A percentile compares a stretch with the other conserved stretches of the same genome.
These are phyloP conservation scores for Alosa sapidissima DNA, from an alignment of 2,797 vertebrate species.

Conservation along the genomic window DNA sequence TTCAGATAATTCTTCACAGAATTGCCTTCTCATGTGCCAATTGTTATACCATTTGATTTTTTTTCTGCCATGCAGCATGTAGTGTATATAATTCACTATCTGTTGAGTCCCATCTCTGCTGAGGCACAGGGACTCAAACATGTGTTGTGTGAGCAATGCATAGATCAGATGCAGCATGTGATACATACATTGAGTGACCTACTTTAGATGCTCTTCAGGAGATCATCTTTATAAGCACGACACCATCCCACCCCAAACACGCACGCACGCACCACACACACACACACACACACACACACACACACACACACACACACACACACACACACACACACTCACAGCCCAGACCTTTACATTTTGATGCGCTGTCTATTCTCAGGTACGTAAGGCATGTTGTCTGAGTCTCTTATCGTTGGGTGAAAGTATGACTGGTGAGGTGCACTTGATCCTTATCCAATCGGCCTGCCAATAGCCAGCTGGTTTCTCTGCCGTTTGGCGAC, in stretches of 20 bases:
- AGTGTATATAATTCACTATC: background rate
- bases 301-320: background rate
- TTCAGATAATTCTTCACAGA: background rate
- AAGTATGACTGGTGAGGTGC: background rate
- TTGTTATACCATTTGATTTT: background rate
- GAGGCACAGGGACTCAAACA: background rate
- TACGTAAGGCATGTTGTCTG: background rate
- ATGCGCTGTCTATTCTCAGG: background rate
- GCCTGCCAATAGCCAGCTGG: conserved; percentile 12
- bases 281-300: background rate
- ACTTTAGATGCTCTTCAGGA: background rate
- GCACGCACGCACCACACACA: background rate
- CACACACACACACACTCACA: background rate
- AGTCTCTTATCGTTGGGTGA: background rate
- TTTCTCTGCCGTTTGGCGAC: background rate
- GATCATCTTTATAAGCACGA: background rate
- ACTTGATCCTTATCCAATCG: background rate
- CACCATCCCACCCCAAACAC: background rate
- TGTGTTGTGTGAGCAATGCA: background rate
- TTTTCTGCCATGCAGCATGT: background rate
- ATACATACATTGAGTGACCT: background rate
- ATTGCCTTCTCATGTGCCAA: background rate
- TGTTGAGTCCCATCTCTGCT: background rate
- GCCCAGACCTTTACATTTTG: background rate
- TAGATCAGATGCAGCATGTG: background rate